Conservation (phyloP, 1,140 invertebrate genomes). For the Marisa cornuarietis region DNA sequence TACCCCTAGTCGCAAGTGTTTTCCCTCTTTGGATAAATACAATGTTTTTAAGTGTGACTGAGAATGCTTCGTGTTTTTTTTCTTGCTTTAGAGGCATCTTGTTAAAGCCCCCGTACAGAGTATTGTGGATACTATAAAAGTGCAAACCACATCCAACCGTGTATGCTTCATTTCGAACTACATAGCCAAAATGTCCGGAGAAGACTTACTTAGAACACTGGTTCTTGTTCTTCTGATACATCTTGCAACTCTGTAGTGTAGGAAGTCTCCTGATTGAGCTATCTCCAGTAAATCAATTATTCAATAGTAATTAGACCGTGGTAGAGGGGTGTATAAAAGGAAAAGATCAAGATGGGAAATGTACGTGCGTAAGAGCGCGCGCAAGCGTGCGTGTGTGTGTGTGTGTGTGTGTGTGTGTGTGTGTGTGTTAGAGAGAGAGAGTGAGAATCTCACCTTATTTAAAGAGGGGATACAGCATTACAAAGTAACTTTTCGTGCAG, state of each 20-base stretch:
- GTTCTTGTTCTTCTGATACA: not conserved
- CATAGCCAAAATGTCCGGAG: not conserved
- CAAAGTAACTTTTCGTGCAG: not conserved
- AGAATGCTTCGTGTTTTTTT: no score
- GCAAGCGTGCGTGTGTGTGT: conserved; percentile 20
- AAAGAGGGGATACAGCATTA: not conserved
- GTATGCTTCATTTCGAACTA: no score
- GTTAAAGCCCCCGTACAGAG: no score
- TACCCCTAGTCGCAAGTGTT: no score
- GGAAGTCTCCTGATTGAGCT: not conserved
- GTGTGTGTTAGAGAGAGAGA: conserved; percentile 2
- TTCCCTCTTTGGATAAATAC: no score
- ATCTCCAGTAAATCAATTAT: not conserved
- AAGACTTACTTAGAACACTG: not conserved
- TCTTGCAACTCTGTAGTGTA: not conserved
- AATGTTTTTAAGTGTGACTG: no score
- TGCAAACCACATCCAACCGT: no score
- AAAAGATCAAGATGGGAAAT: conserved; percentile 1
- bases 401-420: conserved; percentile 7
- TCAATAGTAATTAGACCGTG: not conserved
- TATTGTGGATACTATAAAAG: no score
- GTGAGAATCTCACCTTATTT: not conserved
- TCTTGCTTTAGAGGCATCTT: no score
- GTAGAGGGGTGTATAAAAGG: conserved; percentile 7
- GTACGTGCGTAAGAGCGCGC: no score